phyloP scores from a whole-genome alignment of 2,888 invertebrate genomes.

The Panorpa germanica region DNA sequence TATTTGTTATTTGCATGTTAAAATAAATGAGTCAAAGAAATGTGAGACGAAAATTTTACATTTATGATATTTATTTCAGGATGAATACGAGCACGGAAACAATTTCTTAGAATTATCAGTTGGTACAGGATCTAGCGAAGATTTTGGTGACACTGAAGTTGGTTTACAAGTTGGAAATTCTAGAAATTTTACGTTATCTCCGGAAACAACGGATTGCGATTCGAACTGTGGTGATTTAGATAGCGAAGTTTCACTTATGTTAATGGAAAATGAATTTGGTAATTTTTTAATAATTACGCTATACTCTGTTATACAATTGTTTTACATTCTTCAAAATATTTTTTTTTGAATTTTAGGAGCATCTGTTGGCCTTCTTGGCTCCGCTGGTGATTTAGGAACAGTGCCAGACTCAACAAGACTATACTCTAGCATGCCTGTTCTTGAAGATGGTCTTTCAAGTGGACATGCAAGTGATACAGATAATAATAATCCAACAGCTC shows the following conservation, averaged over 20 bases:
- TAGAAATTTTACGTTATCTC: constrained; percentile 74
- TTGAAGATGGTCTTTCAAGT: constrained; percentile 86
- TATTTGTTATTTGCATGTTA: too few species aligned
- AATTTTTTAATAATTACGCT: constrained; percentile 16
- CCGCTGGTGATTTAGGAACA: constrained; percentile 29
- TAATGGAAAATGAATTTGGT: constrained; percentile 44
- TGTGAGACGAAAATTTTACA: too few species aligned
- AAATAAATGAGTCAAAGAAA: too few species aligned
- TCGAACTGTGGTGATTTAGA: constrained; percentile 74
- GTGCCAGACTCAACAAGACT: constrained; percentile 41
- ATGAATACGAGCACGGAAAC: constrained; percentile 32
- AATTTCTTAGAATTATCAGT: constrained; percentile 38
- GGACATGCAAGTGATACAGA: constrained; percentile 87
- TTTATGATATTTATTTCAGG: too few species aligned
- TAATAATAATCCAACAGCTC: constrained; percentile 63
- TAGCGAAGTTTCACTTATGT: constrained; percentile 62
- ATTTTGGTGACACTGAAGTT: constrained; percentile 39
- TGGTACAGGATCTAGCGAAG: constrained; percentile 41
- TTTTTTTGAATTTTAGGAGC: too few species aligned
- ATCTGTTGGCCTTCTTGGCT: constrained; percentile 24
- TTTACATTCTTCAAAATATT: too few species aligned
- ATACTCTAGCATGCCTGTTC: constrained; percentile 70
- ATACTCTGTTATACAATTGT: too few species aligned
- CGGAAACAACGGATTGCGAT: constrained; percentile 85
- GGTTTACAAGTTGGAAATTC: constrained; percentile 50